Percentiles rank a stretch among this genome's conserved stretches.
Evolutionary conservation across 2,113 vertebrate genomes (phyloP).

Genomic region (Aptenodytes patagonicus): DNA sequence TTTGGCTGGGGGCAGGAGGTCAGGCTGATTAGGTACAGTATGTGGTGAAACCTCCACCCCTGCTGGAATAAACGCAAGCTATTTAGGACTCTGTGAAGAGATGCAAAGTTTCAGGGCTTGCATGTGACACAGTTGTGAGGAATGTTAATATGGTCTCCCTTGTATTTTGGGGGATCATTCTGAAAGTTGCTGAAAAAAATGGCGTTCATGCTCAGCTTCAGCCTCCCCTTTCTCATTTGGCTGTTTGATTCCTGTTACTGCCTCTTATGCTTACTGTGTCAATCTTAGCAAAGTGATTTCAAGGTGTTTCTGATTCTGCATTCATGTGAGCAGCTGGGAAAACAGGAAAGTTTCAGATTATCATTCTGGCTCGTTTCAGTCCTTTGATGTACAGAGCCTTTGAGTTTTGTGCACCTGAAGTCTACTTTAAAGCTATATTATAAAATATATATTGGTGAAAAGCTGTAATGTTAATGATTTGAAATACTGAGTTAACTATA

Average conservation of each 20-base stretch:
- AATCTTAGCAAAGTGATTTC: not conserved
- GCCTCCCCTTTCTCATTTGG: not conserved
- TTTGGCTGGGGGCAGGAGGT: not conserved
- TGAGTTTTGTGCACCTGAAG: not conserved
- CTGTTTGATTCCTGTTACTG: not conserved
- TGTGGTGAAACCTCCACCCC: not conserved
- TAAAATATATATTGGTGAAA: not conserved
- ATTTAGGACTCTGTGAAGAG: not conserved
- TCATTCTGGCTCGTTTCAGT: not conserved
- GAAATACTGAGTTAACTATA: not conserved
- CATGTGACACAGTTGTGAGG: rapidly evolving
- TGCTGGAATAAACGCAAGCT: not conserved
- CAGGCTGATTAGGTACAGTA: not conserved
- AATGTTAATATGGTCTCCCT: not conserved
- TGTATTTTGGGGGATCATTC: not conserved
- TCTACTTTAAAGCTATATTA: not conserved
- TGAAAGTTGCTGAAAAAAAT: not conserved
- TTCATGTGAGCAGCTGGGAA: not conserved
- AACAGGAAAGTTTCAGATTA: not conserved
- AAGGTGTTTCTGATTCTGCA: not conserved
- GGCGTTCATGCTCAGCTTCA: not conserved
- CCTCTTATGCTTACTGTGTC: not conserved
- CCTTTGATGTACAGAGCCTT: not conserved
- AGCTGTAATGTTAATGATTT: not conserved
- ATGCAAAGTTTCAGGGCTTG: not conserved